Evolutionary conservation across 2,113 vertebrate species (phyloP).

Genomic region (Stigmatopora argus): DNA sequence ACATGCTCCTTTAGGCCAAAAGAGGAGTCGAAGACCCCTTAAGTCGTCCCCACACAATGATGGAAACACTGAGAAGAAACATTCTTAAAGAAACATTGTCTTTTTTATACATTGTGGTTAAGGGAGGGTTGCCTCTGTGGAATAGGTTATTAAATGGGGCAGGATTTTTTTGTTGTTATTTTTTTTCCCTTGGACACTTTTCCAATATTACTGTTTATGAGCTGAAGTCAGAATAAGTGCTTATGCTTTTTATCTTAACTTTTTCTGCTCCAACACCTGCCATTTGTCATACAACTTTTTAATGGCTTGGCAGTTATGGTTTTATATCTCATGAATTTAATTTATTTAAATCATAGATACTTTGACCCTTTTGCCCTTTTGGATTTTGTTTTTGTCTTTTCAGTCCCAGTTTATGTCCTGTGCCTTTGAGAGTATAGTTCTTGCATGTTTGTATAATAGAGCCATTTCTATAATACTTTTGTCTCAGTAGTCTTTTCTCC

Average conservation of each 20-base stretch:
- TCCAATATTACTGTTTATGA: slow-evolving; percentile 45
- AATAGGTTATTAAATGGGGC: slow-evolving; percentile 13
- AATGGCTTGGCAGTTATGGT: slow-evolving; percentile 37
- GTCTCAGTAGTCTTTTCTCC: slow-evolving; percentile 30
- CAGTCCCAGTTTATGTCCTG: slow-evolving; percentile 35
- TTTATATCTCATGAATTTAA: slow-evolving; percentile 64
- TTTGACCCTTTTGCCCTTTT: slow-evolving; percentile 26
- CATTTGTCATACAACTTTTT: slow-evolving; percentile 34
- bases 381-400: slow-evolving; percentile 35
- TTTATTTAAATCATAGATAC: slow-evolving; percentile 66
- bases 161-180: slow-evolving; percentile 17
- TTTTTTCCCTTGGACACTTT: slow-evolving; percentile 38
- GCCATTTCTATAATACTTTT: slow-evolving; percentile 37
- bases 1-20: slow-evolving; percentile 63
- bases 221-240: slow-evolving; percentile 26
- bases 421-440: slow-evolving; percentile 55
- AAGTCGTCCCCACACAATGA: slow-evolving; percentile 16
- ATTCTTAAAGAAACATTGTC: slow-evolving; percentile 8
- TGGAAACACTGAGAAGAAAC: slow-evolving; percentile 17
- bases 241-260: slow-evolving; percentile 20
- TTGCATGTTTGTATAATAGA: slow-evolving; percentile 53
- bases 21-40: slow-evolving; percentile 73
- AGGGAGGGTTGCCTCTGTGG: slow-evolving; percentile 16
- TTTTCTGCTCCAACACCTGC: slow-evolving; percentile 39
- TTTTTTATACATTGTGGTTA: slow-evolving; percentile 6